Evolutionary conservation across 2,888 invertebrate species (phyloP).

Genomic region (Polydrusus tereticollis): DNA sequence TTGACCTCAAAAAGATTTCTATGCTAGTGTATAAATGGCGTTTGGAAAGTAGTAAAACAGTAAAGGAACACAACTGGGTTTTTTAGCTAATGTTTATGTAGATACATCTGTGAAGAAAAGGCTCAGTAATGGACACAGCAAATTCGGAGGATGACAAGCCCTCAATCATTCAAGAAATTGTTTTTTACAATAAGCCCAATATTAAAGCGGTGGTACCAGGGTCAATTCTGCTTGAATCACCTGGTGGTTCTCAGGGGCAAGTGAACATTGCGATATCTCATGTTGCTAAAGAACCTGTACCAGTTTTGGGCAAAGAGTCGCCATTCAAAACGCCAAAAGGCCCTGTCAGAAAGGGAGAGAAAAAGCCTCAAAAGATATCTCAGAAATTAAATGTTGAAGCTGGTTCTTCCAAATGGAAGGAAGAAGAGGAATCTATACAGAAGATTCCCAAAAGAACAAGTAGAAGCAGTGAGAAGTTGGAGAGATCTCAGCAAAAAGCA

Average conservation of each 20-base stretch:
- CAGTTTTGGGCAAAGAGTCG: neutral
- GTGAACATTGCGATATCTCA: conserved; percentile 20
- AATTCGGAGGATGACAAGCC: neutral
- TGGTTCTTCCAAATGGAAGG: too few relatives aligned
- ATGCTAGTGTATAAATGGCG: neutral
- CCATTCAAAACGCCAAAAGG: conserved; percentile 20
- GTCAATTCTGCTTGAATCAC: neutral
- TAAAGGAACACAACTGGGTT: too few relatives aligned
- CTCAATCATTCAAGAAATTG: conserved; percentile 41
- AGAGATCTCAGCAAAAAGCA: neutral
- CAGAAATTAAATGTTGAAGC: too few relatives aligned
- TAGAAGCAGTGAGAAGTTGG: neutral
- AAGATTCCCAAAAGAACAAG: neutral
- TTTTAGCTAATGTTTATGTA: neutral
- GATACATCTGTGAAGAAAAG: neutral
- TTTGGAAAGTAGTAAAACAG: too few relatives aligned
- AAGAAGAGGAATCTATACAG: neutral
- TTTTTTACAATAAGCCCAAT: conserved; percentile 45
- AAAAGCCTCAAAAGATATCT: neutral
- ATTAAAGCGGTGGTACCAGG: conserved; percentile 24
- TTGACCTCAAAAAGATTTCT: neutral
- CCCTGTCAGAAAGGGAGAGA: neutral
- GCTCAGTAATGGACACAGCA: conserved; percentile 4
- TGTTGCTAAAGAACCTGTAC: neutral
- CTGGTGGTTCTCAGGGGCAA: too few relatives aligned